Conservation (phyloP, 64 coral and sea anemone species). For the Pocillopora damicornis region DNA sequence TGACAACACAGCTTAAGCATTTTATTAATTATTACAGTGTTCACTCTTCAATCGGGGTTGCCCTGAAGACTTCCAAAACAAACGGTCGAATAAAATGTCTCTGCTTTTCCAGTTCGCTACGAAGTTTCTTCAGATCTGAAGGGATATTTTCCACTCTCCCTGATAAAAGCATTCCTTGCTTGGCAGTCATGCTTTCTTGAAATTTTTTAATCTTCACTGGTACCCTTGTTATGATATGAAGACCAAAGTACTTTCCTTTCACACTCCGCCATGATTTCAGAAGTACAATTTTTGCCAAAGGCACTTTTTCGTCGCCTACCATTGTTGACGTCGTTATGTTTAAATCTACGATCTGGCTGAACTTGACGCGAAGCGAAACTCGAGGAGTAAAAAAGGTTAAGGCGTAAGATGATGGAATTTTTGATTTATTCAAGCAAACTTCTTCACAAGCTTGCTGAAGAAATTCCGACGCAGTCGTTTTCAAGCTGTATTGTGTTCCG, state of each 20-base stretch:
- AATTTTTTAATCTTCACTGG: slow-evolving; percentile 89
- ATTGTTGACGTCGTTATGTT: slow-evolving; percentile 66
- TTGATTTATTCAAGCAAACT: slow-evolving; percentile 75
- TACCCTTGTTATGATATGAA: slow-evolving; percentile 80
- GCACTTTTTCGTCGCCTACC: slow-evolving; percentile 63
- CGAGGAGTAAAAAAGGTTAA: slow-evolving; percentile 83
- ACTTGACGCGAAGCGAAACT: slow-evolving; percentile 69
- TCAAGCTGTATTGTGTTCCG: slow-evolving; percentile 79
- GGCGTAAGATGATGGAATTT: slow-evolving; percentile 69
- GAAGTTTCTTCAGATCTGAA: slow-evolving; percentile 68
- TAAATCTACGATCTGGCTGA: slow-evolving; percentile 75
- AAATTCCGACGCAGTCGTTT: slow-evolving; percentile 74
- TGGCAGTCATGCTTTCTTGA: slow-evolving; percentile 51
- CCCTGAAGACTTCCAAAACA: slow-evolving; percentile 75
- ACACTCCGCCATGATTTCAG: slow-evolving; percentile 83
- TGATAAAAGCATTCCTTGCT: slow-evolving; percentile 74
- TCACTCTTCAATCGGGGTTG: slow-evolving; percentile 27
- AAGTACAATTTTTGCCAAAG: slow-evolving; percentile 70
- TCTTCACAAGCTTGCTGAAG: slow-evolving; percentile 79
- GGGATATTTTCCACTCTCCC: slow-evolving; percentile 82
- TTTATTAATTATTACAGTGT: not conserved
- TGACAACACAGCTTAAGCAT: too few species aligned
- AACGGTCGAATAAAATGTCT: slow-evolving; percentile 83
- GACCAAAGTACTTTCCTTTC: slow-evolving; percentile 73
- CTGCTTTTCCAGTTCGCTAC: slow-evolving; percentile 69